Conservation (phyloP, 2,797 vertebrate species). For the Cossypha polioptera region DNA sequence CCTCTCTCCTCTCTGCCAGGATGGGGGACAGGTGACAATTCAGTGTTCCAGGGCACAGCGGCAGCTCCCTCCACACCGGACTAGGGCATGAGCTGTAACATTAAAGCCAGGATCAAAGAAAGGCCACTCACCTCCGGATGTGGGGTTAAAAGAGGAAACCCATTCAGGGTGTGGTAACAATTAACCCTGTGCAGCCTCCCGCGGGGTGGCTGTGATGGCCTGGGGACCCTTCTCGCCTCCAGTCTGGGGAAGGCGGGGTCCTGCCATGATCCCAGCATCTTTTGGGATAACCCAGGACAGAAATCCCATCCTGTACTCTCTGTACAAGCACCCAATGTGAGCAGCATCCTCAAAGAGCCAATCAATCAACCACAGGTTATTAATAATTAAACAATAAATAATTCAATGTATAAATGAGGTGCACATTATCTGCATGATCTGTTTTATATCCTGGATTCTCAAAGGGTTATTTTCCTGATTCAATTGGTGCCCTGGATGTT, state of each 20-base stretch:
- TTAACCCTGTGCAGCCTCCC: not conserved
- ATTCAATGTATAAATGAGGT: not conserved
- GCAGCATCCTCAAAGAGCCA: not conserved
- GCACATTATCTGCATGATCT: not conserved
- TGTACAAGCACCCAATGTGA: fast-evolving
- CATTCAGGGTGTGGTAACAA: too few relatives aligned
- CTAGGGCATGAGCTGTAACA: not conserved
- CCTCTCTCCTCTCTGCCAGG: not conserved
- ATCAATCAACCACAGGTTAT: fast-evolving
- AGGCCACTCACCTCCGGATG: fast-evolving
- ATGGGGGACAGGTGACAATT: not conserved
- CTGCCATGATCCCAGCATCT: fast-evolving
- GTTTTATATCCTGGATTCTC: not conserved
- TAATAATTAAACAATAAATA: not conserved
- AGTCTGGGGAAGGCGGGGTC: fast-evolving
- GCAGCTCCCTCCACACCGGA: not conserved
- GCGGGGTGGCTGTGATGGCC: not conserved
- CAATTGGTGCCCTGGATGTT: fast-evolving
- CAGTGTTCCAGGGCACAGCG: not conserved
- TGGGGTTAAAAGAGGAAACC: not conserved
- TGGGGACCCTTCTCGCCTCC: fast-evolving
- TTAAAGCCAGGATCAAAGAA: not conserved
- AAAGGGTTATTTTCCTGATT: not conserved
- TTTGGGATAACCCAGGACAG: not conserved
- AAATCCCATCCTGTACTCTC: fast-evolving